phyloP scores from a whole-genome alignment of 2,113 vertebrate species.

The Siniperca chuatsi region DNA sequence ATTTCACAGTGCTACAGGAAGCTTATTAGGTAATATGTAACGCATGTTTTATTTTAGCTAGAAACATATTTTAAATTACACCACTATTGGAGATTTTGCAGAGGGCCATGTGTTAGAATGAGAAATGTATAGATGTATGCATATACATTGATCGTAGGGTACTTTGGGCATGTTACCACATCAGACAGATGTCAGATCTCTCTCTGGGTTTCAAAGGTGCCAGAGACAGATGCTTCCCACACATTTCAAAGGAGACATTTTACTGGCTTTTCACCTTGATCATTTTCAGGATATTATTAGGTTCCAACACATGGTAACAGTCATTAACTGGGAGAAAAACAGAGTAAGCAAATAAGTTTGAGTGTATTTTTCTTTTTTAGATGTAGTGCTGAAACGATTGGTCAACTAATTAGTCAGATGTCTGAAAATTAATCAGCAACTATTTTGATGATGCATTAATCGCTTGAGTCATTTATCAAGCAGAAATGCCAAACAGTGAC shows the following conservation, averaged over 20 bases:
- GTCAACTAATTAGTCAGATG: not conserved
- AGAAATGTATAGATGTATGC: not conserved
- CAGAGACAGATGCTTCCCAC: conserved; percentile 78
- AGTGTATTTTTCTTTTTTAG: conserved; percentile 19
- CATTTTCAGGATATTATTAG: conserved; percentile 77
- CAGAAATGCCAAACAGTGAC: not conserved
- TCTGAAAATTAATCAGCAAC: not conserved
- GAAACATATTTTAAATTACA: not conserved
- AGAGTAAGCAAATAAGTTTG: conserved; percentile 38
- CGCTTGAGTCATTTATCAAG: not conserved
- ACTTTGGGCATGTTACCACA: conserved; percentile 23
- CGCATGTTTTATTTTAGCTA: not conserved
- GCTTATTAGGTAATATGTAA: conserved; percentile 30
- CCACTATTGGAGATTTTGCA: not conserved
- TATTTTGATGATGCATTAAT: not conserved
- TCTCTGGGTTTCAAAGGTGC: conserved; percentile 66
- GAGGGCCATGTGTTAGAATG: not conserved
- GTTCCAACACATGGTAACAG: conserved; percentile 68
- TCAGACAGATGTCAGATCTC: conserved; percentile 65
- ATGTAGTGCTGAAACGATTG: not conserved
- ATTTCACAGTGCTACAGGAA: conserved; percentile 69
- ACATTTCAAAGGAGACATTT: conserved; percentile 82
- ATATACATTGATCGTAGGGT: not conserved
- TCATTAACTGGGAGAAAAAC: conserved; percentile 38
- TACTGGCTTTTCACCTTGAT: conserved; percentile 77